Base-by-base conservation (phyloP, 2,888 invertebrate species). In the Keiferia lycopersicella region DNA sequence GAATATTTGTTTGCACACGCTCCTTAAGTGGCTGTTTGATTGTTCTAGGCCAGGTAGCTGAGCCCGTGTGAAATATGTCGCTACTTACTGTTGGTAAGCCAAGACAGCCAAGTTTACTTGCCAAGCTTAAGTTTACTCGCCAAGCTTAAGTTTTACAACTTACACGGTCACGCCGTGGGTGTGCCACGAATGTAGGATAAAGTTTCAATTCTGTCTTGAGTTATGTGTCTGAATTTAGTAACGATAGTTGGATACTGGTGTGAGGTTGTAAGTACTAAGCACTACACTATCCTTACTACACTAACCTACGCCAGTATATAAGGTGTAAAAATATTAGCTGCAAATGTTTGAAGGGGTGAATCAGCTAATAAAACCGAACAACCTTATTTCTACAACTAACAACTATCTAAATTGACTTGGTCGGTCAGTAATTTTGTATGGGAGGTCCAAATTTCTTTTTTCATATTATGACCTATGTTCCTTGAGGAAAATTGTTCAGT, bases 41-140 rank as follows among this genome's bases (percentile, higher is more conserved):
- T 90, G 89, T 88, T 88, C 88, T 88, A 90, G 88, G 88, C 87
- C 87, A 87, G 88, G 87, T 87, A 87, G 79, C 75, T 83, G 80
- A 87, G 87, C 86, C 82, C 73, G 73, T 75, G 81, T 91, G 89
- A 91, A 88, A 89, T 91, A 90, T 90, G 88, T 86, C 82, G 80
- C 81, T 86, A 88, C 87, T 87, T 88, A 82, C 74, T 82, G 84
- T 84, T 81, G 73, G 76, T 86, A 83, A 88, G 86, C 86, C 81
- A 84, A 87, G 85, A 51, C 51, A 51, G 51, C 51, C 51, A 51
- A 51, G 51, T 87, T 86, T 85, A 86, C 84, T 71, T 73, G 68
- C 71, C 70, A 71, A 71, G 83, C 80, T 85, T 84, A 51, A 51
- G 51, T 87, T 86, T 84, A 86, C 84, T 71, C 73, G 68, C 71